phyloP scores from a whole-genome alignment of 2,797 vertebrate species.

The Glyptemys insculpta region DNA sequence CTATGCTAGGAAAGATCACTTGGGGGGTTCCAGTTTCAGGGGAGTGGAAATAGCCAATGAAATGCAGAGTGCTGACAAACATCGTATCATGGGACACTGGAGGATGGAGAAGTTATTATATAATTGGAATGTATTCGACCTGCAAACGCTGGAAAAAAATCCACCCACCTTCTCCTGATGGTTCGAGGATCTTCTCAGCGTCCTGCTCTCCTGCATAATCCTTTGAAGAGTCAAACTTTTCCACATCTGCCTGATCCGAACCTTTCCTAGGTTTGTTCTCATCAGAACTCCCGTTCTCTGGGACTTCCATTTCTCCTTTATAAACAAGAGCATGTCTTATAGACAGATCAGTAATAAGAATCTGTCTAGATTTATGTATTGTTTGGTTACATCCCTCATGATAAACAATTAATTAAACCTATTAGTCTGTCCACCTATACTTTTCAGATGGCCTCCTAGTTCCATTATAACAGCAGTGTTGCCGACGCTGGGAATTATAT shows the following conservation, averaged over 20 bases:
- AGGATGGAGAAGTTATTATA: neutral
- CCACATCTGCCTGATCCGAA: neutral
- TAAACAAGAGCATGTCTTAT: neutral
- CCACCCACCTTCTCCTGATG: slow-evolving; percentile 20
- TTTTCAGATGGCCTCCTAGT: neutral
- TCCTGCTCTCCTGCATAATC: neutral
- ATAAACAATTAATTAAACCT: neutral
- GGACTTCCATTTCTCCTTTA: neutral
- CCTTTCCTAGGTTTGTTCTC: neutral
- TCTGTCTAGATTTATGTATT: neutral
- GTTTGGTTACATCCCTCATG: neutral
- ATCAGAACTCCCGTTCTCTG: neutral
- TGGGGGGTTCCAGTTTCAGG: neutral
- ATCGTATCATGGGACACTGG: neutral
- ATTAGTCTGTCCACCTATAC: neutral
- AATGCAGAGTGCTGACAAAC: accelerated
- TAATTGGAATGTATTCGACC: neutral
- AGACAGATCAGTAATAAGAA: neutral
- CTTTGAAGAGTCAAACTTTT: neutral
- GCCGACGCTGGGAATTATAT: neutral
- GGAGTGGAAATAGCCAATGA: neutral
- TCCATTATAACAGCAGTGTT: neutral
- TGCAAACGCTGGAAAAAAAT: neutral
- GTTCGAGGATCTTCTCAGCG: slow-evolving; percentile 11
- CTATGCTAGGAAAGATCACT: neutral